phyloP scores from a whole-genome alignment of 1,140 invertebrate species.

The Sipha flava region DNA sequence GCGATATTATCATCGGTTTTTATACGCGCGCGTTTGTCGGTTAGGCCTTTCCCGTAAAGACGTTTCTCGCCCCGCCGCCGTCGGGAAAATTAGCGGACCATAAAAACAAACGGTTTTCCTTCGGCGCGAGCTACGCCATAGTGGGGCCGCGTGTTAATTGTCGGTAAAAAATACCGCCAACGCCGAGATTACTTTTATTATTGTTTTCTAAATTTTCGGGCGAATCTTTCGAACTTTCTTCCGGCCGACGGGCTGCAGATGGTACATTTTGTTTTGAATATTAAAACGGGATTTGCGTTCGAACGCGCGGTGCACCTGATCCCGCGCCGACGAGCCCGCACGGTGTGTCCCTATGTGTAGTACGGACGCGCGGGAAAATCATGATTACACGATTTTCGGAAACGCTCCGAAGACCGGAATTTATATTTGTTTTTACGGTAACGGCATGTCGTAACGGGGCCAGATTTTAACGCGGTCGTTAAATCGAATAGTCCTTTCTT shows the following conservation, averaged over 20 bases:
- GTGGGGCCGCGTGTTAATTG: constrained; percentile 8
- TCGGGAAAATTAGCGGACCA: constrained; percentile 5
- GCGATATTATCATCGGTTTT: neutral
- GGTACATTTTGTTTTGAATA: neutral
- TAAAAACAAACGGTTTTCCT: neutral
- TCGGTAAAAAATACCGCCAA: neutral
- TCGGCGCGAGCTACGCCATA: neutral
- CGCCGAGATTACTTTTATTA: constrained; percentile 9
- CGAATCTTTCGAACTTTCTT: neutral
- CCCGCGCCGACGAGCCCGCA: neutral
- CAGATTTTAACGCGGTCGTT: constrained; percentile 31
- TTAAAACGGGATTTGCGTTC: constrained; percentile 22
- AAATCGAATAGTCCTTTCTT: constrained; percentile 1
- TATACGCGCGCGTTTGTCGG: neutral
- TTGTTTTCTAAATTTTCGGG: neutral
- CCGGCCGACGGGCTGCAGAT: neutral
- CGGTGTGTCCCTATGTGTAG: too few species aligned
- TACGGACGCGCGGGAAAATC: neutral
- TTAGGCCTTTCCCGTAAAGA: neutral
- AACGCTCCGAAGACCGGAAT: neutral
- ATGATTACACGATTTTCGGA: constrained; percentile 11
- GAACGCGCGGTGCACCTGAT: neutral
- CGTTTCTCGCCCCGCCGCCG: neutral
- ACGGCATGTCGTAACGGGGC: constrained; percentile 17
- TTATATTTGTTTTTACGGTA: constrained; percentile 30